Base-by-base conservation (phyloP, 2,888 invertebrate genomes). In the Physocephala rufipes region DNA sequence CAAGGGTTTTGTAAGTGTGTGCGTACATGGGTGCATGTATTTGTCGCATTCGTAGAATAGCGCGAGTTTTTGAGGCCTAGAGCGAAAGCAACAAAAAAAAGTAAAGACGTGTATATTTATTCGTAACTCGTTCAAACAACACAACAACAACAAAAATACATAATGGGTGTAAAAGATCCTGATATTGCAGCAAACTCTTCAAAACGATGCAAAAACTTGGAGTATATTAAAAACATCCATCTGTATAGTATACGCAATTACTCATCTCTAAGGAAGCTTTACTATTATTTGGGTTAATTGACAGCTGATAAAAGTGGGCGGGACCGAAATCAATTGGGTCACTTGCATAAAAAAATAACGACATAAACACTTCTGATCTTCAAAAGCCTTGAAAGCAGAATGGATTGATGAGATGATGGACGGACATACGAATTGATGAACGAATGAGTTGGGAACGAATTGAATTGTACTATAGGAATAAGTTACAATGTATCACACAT, bases 241-340 rank as follows among this genome's bases (percentile, higher is more conserved):
- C 7, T 21, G 55, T 19, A 26, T 45, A 43, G 61, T 36, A 36
- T 36, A 9, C 36, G 4, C 36, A 36, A 36, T 4, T 36, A 36
- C 36, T 4, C 9, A 36, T 36, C 5, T 36, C 4, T 36, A 36
- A 68, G 68, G 51, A 68, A 68, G 51, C 36, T 49, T 24, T 67
- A 62, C 67, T 67, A 53, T 67, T 61, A 67, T 71, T 67, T 67
- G 43, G 67, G 71, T 67, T 71, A 71, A 71, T 71, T 71, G 71
- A 71, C 67, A 67, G 67, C 61, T 71, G 71, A 71, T 71, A 67
- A 71, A 71, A 71, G 30, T 26, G 53, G 9, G 49, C 51, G 63
- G 15, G 21, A 36, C 15, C 58, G 24, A 68, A n/a, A n/a, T n/a
- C 36, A 68, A 62, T 51, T 68, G 62, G 47, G 68, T 49, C 61